Base-by-base conservation (phyloP, 2,888 invertebrate species). In the Julus scanicus region DNA sequence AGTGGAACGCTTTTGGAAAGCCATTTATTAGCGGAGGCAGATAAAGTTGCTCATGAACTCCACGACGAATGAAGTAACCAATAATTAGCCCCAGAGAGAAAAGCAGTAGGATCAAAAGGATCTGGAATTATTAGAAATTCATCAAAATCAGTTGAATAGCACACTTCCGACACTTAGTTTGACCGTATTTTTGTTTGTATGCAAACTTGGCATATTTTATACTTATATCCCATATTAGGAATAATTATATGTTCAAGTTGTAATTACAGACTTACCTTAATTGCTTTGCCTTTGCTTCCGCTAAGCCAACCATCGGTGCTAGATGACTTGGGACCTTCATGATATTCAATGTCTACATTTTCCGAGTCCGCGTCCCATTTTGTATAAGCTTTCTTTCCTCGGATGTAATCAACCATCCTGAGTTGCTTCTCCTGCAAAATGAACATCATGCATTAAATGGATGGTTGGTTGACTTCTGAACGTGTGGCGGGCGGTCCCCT, bases 311-410 rank as follows among this genome's bases (percentile, higher is more conserved):
- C 88, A 20, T 88, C 87, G 20, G 53, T 20, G 6, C 37, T 37
- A 17, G 83, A 71, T 84, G 39, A 13, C 84, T 89, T 89, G 11
- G 84, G 88, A 83, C 88, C 89, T 44, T 89, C 89, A 17, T 86
- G 63, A 87, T 88, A 88, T 86, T 89, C 89, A 48, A 89, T 89
- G 84, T 89, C 89, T 15, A 89, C 89, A 86, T 89, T 89, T 48
- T 89, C 89, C 4, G 89, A 85, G 44, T 89, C 89, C n/a, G 89
- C 89, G 87, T 89, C 89, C 89, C 89, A 89, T 88, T 89, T 89
- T 11, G 89, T 89, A 63, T 89, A 89, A 20, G 89, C 89, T 88
- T 89, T 89, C 84, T 89, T 89, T 6, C 89, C 89, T 84, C 89
- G 86, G 53, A 89, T 89, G 84, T 89, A 89, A 53, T 89, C 89